A percentile compares a stretch with the other conserved stretches of the same genome.
These are phyloP conservation scores for Pachycephala philippinensis DNA, from an alignment of 2,113 vertebrate species.

Conservation along the genomic window DNA sequence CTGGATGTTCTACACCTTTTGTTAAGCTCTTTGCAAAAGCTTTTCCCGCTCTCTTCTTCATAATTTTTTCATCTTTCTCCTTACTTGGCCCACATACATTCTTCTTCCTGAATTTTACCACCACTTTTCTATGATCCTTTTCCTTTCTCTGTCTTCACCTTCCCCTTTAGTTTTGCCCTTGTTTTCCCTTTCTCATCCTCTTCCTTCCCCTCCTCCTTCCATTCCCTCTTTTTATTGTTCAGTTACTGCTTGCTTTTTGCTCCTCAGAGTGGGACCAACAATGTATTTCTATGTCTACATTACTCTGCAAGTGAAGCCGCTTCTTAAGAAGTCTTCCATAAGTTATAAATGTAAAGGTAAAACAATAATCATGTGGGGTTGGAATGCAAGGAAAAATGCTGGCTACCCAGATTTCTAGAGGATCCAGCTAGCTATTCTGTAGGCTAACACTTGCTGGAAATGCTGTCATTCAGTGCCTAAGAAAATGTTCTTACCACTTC, in stretches of 20 bases:
- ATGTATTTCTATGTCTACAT: neutral
- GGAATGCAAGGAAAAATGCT: neutral
- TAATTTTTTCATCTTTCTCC: neutral
- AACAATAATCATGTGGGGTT: accelerated
- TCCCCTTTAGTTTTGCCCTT: neutral
- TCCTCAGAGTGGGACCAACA: neutral
- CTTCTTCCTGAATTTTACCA: neutral
- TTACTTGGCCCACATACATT: neutral
- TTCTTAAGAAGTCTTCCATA: neutral
- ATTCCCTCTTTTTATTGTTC: accelerated
- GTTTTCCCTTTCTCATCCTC: neutral
- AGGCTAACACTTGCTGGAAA: neutral
- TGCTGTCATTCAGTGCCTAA: neutral
- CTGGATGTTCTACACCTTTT: neutral
- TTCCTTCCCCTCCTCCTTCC: neutral
- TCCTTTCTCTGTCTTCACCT: neutral
- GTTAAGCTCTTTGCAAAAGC: neutral
- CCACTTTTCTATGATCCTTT: neutral
- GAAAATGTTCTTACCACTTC: neutral
- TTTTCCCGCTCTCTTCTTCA: neutral
- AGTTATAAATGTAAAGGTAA: neutral
- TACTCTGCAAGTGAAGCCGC: neutral
- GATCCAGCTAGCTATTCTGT: neutral
- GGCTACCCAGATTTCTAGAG: neutral
- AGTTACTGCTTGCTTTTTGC: neutral